Conservation (phyloP, 2,113 vertebrate species). For the Prinia subflava region DNA sequence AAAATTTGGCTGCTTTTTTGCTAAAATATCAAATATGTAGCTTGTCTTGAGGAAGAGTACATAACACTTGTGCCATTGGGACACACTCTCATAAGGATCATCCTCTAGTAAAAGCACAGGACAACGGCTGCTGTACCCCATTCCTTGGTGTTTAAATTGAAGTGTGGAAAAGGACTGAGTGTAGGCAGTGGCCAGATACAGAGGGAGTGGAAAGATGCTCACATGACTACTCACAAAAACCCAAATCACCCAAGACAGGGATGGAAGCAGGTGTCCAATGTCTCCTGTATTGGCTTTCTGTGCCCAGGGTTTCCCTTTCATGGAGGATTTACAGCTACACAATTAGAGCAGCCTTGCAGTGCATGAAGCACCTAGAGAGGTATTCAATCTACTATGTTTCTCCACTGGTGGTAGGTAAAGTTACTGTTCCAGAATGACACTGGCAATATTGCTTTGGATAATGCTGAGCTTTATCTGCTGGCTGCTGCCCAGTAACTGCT, state of each 20-base stretch:
- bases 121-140: neutral
- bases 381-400: neutral
- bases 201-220: neutral
- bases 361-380: neutral
- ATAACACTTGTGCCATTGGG: neutral
- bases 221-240: neutral
- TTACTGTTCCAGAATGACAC: slow-evolving; percentile 28
- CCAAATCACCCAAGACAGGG: neutral
- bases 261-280: neutral
- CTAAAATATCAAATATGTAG: neutral
- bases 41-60: neutral
- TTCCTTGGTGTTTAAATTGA: rapidly evolving
- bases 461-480: slow-evolving; percentile 8
- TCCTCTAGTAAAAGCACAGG: neutral
- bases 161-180: neutral
- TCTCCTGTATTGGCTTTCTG: neutral
- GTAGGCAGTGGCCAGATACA: neutral
- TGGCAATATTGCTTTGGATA: neutral
- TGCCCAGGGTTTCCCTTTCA: neutral
- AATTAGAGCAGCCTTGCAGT: slow-evolving; percentile 27
- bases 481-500: slow-evolving; percentile 8
- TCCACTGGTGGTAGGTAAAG: neutral
- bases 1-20: neutral
- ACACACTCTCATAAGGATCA: neutral
- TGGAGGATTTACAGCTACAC: slow-evolving; percentile 1